Evolutionary conservation across 2,113 vertebrate species (phyloP).

Genomic region (Aldabrachelys gigantea): DNA sequence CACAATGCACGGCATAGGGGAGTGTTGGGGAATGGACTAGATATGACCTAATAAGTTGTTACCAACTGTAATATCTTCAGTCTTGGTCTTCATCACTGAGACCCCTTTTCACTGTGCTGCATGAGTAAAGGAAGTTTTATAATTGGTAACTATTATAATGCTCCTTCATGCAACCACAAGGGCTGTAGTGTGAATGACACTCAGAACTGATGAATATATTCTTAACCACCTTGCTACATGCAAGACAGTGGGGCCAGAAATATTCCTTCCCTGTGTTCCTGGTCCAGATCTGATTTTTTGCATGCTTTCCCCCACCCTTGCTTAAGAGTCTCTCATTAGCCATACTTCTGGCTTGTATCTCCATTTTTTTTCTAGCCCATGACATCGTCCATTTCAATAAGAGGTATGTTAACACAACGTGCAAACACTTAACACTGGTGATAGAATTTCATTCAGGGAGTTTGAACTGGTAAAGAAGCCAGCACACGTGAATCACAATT

Average conservation of each 20-base stretch:
- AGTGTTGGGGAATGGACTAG: not conserved
- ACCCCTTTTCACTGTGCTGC: not conserved
- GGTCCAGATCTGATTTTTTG: not conserved
- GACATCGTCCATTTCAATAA: conserved; percentile 24
- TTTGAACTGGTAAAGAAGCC: conserved; percentile 57
- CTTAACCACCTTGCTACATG: not conserved
- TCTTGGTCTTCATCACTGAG: not conserved
- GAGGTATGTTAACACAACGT: conserved; percentile 39
- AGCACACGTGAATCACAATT: conserved; percentile 8
- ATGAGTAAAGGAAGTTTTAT: not conserved
- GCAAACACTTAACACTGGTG: conserved; percentile 26
- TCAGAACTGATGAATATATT: not conserved
- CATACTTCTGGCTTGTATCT: not conserved
- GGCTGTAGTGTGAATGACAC: not conserved
- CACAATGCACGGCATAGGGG: not conserved
- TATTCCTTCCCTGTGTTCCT: not conserved
- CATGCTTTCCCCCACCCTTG: not conserved
- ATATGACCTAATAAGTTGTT: not conserved
- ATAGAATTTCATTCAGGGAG: conserved; percentile 43
- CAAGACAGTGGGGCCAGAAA: not conserved
- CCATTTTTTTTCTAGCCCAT: conserved; percentile 38
- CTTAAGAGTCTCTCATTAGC: not conserved
- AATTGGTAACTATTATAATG: not conserved
- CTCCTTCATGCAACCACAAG: not conserved
- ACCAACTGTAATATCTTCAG: not conserved